Conservation (phyloP, 1,140 invertebrate genomes). For the Drosophila rhopaloa region DNA sequence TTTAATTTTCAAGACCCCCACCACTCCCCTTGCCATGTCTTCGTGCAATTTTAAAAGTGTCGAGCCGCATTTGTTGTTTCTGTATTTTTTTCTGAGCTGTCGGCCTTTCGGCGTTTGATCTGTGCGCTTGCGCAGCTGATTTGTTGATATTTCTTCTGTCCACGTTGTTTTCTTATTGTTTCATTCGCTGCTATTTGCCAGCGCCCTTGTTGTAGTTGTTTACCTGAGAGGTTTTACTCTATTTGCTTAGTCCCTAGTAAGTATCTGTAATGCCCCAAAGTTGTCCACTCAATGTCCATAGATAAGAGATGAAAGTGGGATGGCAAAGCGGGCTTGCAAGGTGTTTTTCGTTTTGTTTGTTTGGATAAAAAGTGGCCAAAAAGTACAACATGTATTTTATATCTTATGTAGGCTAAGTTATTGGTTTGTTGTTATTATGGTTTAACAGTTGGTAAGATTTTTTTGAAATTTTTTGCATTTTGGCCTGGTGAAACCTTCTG, state of each 20-base stretch:
- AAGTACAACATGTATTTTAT: neutral
- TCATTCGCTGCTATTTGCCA: slow-evolving; percentile 57
- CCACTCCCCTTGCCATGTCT: neutral
- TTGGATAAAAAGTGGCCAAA: neutral
- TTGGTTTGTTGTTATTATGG: neutral
- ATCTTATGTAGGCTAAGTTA: neutral
- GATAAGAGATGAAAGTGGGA: slow-evolving; percentile 41
- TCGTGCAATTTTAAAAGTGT: slow-evolving; percentile 44
- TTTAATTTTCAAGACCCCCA: slow-evolving; percentile 60
- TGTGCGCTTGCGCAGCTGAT: slow-evolving; percentile 81
- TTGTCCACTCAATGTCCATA: slow-evolving; percentile 32
- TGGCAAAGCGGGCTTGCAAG: neutral
- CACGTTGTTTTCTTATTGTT: slow-evolving; percentile 59
- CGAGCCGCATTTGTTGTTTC: slow-evolving; percentile 23
- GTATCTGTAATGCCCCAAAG: slow-evolving; percentile 29
- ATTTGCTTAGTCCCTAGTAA: slow-evolving; percentile 59
- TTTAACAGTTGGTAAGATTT: too few relatives aligned
- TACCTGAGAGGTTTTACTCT: slow-evolving; percentile 57
- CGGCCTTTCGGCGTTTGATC: slow-evolving; percentile 73
- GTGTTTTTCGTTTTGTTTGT: slow-evolving; percentile 4
- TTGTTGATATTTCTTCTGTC: slow-evolving; percentile 65
- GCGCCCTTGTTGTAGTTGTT: slow-evolving; percentile 49
- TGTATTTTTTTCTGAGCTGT: slow-evolving; percentile 22
- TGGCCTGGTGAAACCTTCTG: too few relatives aligned
- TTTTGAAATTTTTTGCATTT: too few relatives aligned